Percentiles rank a stretch among this genome's conserved stretches.
Evolutionary conservation across 2,797 vertebrate genomes (phyloP).

Genomic region (Sternotherus odoratus): DNA sequence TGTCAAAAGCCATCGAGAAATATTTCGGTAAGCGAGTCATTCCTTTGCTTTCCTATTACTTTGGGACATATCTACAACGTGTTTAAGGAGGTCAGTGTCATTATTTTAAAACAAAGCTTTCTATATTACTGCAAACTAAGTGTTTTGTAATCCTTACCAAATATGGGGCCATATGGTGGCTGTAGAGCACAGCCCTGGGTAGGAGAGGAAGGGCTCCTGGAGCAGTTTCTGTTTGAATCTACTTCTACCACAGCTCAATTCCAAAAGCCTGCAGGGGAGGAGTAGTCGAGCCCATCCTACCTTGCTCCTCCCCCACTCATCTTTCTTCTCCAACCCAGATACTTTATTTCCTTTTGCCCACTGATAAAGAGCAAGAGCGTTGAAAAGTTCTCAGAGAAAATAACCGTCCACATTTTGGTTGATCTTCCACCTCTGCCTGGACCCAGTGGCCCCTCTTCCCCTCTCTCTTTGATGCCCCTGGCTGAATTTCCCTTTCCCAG

Average conservation of each 20-base stretch:
- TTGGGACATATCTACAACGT: neutral
- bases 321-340: neutral
- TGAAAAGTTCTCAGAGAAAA: neutral
- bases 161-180: neutral
- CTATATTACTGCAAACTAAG: neutral
- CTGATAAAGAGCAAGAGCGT: no score
- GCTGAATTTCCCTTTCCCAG: neutral
- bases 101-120: neutral
- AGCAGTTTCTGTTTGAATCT: no score
- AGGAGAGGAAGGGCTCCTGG: neutral
- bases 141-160: neutral
- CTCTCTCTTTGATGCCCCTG: neutral
- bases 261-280: neutral
- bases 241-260: neutral
- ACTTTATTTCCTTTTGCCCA: constrained; percentile 18
- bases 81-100: neutral
- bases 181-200: neutral
- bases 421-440: neutral
- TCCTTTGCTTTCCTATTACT: constrained; percentile 52
- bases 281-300: constrained; percentile 2
- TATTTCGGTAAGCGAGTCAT: constrained; percentile 90
- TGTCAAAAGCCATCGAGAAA: constrained; percentile 92
- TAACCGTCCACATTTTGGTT: neutral
- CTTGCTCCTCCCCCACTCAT: neutral
- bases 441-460: fast-evolving